Evolutionary conservation across 1,140 invertebrate genomes (phyloP), one percentile per base, ranked within the genome.

Genomic region (Lineus longissimus): DNA sequence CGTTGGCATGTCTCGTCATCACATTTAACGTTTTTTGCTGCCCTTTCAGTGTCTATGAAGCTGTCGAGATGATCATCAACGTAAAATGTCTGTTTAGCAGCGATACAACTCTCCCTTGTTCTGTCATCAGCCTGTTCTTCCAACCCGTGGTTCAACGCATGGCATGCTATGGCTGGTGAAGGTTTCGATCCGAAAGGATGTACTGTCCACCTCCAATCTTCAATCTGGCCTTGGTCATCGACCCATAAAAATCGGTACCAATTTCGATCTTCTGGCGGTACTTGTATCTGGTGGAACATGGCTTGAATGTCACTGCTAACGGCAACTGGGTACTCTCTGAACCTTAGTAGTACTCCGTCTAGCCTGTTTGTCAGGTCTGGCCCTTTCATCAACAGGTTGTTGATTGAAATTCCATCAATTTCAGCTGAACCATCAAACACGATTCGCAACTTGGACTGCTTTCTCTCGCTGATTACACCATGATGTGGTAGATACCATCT

Each of bases 311-410:
- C 25, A 51, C 47, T 51, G 47, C 47, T 7, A 9, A 67, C 23
- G 15, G 66, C 65, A 1, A 69, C 62, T 45, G 33, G 40, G 6
- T 40, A 33, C 25, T 55, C n/a, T 22, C 67, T 60, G 41, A 69
- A 69, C 11, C 62, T 51, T 7, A 69, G 19, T 0, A 69, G 55
- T 2, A 68, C 66, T n/a, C 43, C 66, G 15, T 61, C 29, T 27
- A 69, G 31, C 25, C 61, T 59, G 43, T 29, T 71, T 69, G 83
- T 78, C 0, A 83, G 43, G 55, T 72, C 72, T 15, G 82, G 77
- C 0, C 71, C 71, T 2, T 58, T 19, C n/a, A 61, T 36, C 27
- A 71, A 30, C 2, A 43, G 23, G 15, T 64, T 33, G 55, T 73
- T 73, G 0, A 73, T 55, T 9, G 71, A 73, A 27, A 54, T 61